A percentile compares a stretch with the other conserved stretches of the same genome.
phyloP scores from a whole-genome alignment of 1,140 invertebrate genomes.

The Matsumurasca onukii region DNA sequence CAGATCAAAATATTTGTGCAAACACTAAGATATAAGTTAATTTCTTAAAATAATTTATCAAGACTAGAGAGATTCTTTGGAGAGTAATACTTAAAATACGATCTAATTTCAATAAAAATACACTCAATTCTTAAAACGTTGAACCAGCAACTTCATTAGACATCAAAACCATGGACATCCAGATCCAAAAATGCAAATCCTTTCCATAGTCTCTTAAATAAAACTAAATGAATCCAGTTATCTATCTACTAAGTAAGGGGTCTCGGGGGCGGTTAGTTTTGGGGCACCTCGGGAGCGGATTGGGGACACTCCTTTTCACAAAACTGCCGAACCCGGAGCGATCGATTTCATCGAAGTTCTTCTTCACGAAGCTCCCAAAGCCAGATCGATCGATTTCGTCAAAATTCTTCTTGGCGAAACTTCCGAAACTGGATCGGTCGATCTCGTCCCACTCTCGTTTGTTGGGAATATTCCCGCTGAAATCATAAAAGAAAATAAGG shows the following conservation, averaged over 20 bases:
- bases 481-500: constrained; percentile 48
- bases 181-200: neutral
- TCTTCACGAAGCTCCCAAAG: constrained; percentile 45
- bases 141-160: neutral
- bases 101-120: neutral
- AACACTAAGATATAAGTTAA: neutral
- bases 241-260: neutral
- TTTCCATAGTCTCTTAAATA: neutral
- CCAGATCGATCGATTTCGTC: constrained; percentile 55
- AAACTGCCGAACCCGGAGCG: constrained; percentile 58
- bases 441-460: constrained; percentile 62
- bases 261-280: constrained; percentile 7
- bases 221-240: neutral
- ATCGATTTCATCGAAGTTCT: constrained; percentile 62
- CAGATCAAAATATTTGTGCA: neutral
- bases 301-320: constrained; percentile 50
- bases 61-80: neutral
- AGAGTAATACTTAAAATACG: neutral
- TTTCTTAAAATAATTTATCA: neutral
- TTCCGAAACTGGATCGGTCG: constrained; percentile 58
- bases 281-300: constrained; percentile 1
- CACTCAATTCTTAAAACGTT: neutral
- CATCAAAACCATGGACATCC: neutral
- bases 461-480: constrained; percentile 47
- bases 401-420: constrained; percentile 57